Base-by-base conservation (phyloP, 1,140 invertebrate species). In the Diachasmimorpha longicaudata region DNA sequence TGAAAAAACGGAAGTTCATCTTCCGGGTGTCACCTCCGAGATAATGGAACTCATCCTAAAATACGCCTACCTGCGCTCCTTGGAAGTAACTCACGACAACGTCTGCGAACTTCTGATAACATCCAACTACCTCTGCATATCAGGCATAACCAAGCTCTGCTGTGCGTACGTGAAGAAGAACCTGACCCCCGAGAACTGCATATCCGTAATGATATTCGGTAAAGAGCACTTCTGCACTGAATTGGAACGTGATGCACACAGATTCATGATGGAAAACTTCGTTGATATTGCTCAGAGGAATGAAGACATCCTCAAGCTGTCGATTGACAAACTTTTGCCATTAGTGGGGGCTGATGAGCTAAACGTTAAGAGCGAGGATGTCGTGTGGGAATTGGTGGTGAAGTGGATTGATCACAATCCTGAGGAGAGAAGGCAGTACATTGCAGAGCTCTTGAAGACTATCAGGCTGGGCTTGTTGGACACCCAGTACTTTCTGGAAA, bases 401-500 rank as follows among this genome's bases (percentile, higher is more conserved):
- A 87, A 89, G 16, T 94, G 93, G 93, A 92, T 94, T 23, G 88
- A 93, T 58, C 79, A 91, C 55, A 91, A 95, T 81, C 90, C 92
- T 0, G 89, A 91, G n/a, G 85, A 83, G 5, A 90, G 94, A 9
- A 92, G 92, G 83, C 81, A 89, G 31, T 87, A 94, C 78, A 93
- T 96, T 6, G 91, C 93, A 0, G 90, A 92, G 37, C 86, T 98
- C 0, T 93, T 98, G 91, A 92, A 92, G 46, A 93, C 93, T 72
- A 94, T 96, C 77, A 91, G 96, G 19, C 90, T 97, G 1, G 96
- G 96, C 5, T 89, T 98, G 0, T 89, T 98, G 80, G 94, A 96
- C 71, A 96, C 95, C 0, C 92, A 96, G 67, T 95, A 92, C 81
- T 94, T 95, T 81, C 85, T 94, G 23, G 93, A 94, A 80, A 91